phyloP scores from a whole-genome alignment of 2,888 invertebrate genomes.

The Lochmaea crataegi region DNA sequence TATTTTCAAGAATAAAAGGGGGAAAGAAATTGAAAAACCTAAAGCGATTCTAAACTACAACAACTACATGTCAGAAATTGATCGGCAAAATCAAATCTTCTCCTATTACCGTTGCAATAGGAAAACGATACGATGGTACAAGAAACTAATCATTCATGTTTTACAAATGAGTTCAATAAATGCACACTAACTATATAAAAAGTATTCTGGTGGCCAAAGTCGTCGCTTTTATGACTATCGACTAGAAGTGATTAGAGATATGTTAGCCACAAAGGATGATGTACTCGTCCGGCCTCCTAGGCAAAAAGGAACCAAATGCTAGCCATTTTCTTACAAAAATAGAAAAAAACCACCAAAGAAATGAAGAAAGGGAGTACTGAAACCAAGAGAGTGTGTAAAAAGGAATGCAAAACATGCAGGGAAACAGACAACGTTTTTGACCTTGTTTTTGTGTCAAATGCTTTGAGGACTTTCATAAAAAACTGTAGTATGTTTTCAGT shows the following conservation, averaged over 20 bases:
- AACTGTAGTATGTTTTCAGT: neutral
- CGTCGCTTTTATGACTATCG: neutral
- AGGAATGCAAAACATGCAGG: slow-evolving; percentile 31
- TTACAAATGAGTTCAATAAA: slow-evolving; percentile 22
- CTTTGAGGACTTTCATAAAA: slow-evolving; percentile 20
- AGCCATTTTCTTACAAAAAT: neutral
- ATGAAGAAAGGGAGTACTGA: slow-evolving; percentile 18
- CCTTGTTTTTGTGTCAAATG: slow-evolving; percentile 19
- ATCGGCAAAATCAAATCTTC: slow-evolving; percentile 31
- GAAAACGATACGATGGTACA: slow-evolving; percentile 33
- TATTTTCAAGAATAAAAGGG: slow-evolving; percentile 21
- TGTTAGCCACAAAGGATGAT: neutral
- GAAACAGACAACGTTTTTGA: neutral
- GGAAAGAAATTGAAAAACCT: slow-evolving; percentile 24
- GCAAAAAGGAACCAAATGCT: neutral
- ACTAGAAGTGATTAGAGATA: too few species aligned
- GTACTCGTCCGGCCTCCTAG: neutral
- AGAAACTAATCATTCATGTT: slow-evolving; percentile 25
- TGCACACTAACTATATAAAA: slow-evolving; percentile 17
- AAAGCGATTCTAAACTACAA: slow-evolving; percentile 24
- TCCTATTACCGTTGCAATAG: slow-evolving; percentile 20
- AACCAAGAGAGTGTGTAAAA: slow-evolving; percentile 33
- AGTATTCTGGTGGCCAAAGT: neutral
- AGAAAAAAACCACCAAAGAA: neutral
- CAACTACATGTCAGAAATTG: slow-evolving; percentile 29